Conservation (phyloP, 2,888 invertebrate genomes). For the Leptarthrus brevirostris region DNA sequence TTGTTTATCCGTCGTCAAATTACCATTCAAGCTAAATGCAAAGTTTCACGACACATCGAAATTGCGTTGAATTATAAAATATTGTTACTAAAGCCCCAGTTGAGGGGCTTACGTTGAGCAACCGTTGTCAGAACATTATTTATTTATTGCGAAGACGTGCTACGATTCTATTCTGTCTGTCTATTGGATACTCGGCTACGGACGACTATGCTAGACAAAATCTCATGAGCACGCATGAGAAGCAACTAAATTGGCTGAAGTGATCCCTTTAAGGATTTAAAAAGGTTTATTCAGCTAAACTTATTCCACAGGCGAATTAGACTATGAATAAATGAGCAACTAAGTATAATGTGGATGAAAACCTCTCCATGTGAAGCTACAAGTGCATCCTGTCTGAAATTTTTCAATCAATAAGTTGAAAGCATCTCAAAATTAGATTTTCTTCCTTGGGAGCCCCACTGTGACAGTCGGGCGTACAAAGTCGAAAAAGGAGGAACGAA, state of each 20-base stretch:
- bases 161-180: slow-evolving; percentile 27
- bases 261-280: slow-evolving; percentile 45
- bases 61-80: slow-evolving; percentile 44
- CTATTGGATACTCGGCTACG: slow-evolving; percentile 16
- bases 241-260: slow-evolving; percentile 32
- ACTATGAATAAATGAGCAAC: slow-evolving; percentile 29
- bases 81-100: slow-evolving; percentile 10
- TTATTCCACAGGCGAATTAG: slow-evolving; percentile 41
- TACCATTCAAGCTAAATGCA: slow-evolving; percentile 14
- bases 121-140: slow-evolving; percentile 45
- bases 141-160: slow-evolving; percentile 51
- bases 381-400: slow-evolving; percentile 46
- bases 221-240: slow-evolving; percentile 44
- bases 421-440: slow-evolving; percentile 46
- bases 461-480: slow-evolving; percentile 28
- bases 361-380: slow-evolving; percentile 34
- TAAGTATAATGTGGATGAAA: slow-evolving; percentile 14
- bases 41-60: slow-evolving; percentile 25
- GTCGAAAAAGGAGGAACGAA: slow-evolving; percentile 35
- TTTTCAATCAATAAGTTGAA: slow-evolving; percentile 46
- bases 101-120: slow-evolving; percentile 3
- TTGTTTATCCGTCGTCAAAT: slow-evolving; percentile 35
- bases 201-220: neutral
- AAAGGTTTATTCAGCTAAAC: slow-evolving; percentile 40
- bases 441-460: slow-evolving; percentile 27